Conservation (phyloP, 2,113 vertebrate species). For the Hydropotes inermis region DNA sequence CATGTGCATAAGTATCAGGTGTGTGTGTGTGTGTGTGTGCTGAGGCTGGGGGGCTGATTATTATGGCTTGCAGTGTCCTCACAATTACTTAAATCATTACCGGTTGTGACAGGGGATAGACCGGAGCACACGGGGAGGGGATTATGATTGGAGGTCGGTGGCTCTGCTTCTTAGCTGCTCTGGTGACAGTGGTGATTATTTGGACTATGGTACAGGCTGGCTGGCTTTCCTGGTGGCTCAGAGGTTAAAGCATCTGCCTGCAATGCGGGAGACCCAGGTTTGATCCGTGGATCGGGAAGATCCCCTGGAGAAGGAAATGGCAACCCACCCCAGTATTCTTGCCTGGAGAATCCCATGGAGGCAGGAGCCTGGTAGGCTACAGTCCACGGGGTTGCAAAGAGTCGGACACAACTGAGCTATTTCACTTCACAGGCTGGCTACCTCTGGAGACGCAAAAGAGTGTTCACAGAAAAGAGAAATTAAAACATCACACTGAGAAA, state of each 20-base stretch:
- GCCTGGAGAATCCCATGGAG: too few species aligned
- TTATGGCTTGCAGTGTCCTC: background rate
- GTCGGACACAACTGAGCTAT: too few species aligned
- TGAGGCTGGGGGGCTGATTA: background rate
- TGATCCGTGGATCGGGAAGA: too few species aligned
- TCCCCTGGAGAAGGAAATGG: too few species aligned
- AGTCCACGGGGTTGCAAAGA: too few species aligned
- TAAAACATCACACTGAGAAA: background rate
- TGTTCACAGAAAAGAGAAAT: background rate
- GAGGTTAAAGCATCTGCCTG: too few species aligned
- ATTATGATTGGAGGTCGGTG: background rate
- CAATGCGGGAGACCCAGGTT: too few species aligned
- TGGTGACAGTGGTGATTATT: background rate
- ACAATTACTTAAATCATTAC: background rate
- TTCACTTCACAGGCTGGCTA: background rate
- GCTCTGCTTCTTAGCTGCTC: background rate
- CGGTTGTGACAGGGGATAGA: background rate
- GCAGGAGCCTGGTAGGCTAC: too few species aligned
- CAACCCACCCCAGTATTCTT: too few species aligned
- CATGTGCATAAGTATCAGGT: background rate
- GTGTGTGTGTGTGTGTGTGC: background rate
- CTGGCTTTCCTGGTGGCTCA: background rate
- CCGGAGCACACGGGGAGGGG: background rate
- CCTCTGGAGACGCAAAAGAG: background rate
- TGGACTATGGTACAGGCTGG: background rate